These are phyloP conservation scores for Rotaria magnacalcarata DNA, from an alignment of 2,888 invertebrate genomes.

Conservation along the genomic window DNA sequence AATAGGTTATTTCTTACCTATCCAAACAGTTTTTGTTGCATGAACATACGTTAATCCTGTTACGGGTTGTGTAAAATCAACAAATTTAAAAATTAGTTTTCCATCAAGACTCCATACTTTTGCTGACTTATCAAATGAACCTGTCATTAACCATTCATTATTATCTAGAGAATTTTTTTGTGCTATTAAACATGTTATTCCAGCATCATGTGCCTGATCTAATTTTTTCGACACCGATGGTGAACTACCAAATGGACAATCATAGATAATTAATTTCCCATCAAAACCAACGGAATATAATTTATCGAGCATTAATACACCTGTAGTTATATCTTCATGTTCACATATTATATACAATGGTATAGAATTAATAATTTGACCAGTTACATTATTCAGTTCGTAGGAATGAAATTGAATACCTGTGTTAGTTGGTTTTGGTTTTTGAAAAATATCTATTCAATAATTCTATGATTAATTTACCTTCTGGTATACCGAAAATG, in stretches of 20 bases:
- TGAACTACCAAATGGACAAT: constrained; percentile 56
- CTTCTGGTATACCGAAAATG: constrained; percentile 13
- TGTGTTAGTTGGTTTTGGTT: neutral
- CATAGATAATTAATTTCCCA: constrained; percentile 57
- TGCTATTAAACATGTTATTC: constrained; percentile 55
- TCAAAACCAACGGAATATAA: constrained; percentile 59
- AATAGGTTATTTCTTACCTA: constrained; percentile 42
- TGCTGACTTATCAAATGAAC: constrained; percentile 58
- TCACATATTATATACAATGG: constrained; percentile 52
- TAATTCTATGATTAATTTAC: neutral
- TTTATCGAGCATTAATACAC: constrained; percentile 56
- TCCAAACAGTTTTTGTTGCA: constrained; percentile 58
- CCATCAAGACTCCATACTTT: constrained; percentile 59
- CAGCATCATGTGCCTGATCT: constrained; percentile 57
- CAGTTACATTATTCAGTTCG: constrained; percentile 52
- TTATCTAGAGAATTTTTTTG: constrained; percentile 56
- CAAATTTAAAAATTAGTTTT: constrained; percentile 42
- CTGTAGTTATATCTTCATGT: constrained; percentile 56
- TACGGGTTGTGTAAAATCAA: constrained; percentile 40
- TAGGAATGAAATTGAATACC: constrained; percentile 43
- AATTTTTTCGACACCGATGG: constrained; percentile 32
- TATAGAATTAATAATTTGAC: constrained; percentile 53
- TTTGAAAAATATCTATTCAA: neutral
- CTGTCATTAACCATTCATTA: constrained; percentile 58
- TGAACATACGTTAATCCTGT: constrained; percentile 54